Evolutionary conservation across 2,797 vertebrate genomes (phyloP), one percentile per base, ranked within the genome.

Genomic region (Bradypodion pumilum): DNA sequence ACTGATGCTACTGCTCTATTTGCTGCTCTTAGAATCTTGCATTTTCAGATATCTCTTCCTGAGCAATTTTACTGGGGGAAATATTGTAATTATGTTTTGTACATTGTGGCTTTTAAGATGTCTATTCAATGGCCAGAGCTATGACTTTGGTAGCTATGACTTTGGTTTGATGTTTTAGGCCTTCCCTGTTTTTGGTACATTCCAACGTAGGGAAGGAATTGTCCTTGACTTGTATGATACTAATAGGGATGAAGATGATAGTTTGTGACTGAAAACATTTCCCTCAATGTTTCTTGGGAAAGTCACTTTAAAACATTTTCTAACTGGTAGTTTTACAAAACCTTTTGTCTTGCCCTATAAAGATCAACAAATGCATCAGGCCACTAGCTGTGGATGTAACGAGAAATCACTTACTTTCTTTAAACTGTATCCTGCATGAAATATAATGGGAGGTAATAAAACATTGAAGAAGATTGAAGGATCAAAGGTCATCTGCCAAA

Each of bases 381-480:
- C 27, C 25, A 66, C 49, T 70, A 74, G 0, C 65, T 65, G 56
- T 40, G 82, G 60, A 4, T 6, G 1, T 65, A 49, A 86, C 10
- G 35, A 68, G 78, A 63, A 90, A 74, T 8, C 13, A 86, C 80
- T 91, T 95, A 98, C 97, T 97, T 98, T 97, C 94, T 98, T 97
- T 86, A 97, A 93, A 93, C 95, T 97, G 82, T 97, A 97, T 85
- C 97, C 97, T 85, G 96, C 96, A 80, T 97, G 95, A 93, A 98
- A 97, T 95, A 97, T 98, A 93, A 97, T 96, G 56, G 97, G 96
- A 29, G 97, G 97, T 91, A 97, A 92, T 90, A 97, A 95, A 93
- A 98, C 96, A 88, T 97, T 97, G 96, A 97, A 97, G 94, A 98
- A 97, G 91, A 97, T 96, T 91, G 96, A 95, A 78, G 96, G 97